These are phyloP conservation scores for Dipodomys ordii DNA, from an alignment of 2,113 vertebrate species.

Conservation along the genomic window DNA sequence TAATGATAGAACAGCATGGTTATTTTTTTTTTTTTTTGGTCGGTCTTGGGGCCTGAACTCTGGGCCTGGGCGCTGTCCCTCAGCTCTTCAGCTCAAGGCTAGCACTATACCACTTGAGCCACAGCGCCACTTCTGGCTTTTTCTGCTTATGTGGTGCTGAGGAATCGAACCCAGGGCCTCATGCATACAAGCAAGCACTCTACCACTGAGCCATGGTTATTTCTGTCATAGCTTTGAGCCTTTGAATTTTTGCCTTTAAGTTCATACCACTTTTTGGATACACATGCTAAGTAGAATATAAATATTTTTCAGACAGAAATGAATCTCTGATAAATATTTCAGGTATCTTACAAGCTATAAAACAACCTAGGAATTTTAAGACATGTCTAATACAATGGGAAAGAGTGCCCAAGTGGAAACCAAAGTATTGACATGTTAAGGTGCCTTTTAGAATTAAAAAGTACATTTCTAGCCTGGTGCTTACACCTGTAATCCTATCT, in stretches of 20 bases:
- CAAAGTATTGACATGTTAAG: background rate
- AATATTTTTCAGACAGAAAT: slow-evolving; percentile 41
- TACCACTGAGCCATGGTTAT: background rate
- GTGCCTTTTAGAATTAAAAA: slow-evolving; percentile 11
- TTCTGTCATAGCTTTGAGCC: background rate
- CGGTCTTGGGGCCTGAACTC: too few relatives aligned
- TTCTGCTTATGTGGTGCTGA: too few relatives aligned
- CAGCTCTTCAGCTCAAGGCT: too few relatives aligned
- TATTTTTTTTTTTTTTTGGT: background rate
- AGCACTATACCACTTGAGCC: too few relatives aligned
- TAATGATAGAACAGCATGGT: slow-evolving; percentile 15
- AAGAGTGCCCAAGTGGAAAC: background rate
- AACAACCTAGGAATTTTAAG: slow-evolving; percentile 33
- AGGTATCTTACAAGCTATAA: slow-evolving; percentile 24
- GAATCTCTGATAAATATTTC: slow-evolving; percentile 49
- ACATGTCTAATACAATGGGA: background rate
- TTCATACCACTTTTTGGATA: background rate
- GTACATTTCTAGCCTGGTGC: background rate
- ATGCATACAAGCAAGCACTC: too few relatives aligned
- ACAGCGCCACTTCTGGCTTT: too few relatives aligned
- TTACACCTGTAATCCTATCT: too few relatives aligned
- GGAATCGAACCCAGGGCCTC: too few relatives aligned
- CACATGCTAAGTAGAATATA: background rate
- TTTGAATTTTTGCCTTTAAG: slow-evolving; percentile 4
- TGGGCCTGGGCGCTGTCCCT: too few relatives aligned